Evolutionary conservation across 2,113 vertebrate species (phyloP).

Genomic region (Carassius gibelio): DNA sequence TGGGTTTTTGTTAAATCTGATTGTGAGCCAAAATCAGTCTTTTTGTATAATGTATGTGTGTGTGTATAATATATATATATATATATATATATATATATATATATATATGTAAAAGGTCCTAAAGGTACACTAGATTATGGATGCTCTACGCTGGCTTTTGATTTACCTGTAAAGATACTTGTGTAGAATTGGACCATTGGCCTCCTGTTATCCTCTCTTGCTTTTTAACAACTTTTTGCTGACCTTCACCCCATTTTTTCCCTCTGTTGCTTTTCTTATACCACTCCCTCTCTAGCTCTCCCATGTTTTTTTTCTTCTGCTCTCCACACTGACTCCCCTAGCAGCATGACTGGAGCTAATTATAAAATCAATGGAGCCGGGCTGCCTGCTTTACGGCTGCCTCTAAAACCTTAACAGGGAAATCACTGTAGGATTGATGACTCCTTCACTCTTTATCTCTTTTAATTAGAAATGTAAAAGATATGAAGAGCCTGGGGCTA

Average conservation of each 20-base stretch:
- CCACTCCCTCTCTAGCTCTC: slow-evolving; percentile 60
- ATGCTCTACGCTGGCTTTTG: slow-evolving; percentile 13
- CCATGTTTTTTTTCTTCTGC: slow-evolving; percentile 54
- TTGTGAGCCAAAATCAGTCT: too few relatives aligned
- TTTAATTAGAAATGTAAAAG: slow-evolving; percentile 92
- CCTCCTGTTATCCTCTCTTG: slow-evolving; percentile 45
- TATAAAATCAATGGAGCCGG: slow-evolving; percentile 86
- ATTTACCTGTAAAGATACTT: slow-evolving; percentile 34
- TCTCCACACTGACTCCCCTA: slow-evolving; percentile 42
- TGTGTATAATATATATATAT: too few relatives aligned
- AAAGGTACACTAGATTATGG: neutral
- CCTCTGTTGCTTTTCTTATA: slow-evolving; percentile 48
- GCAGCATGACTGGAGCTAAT: slow-evolving; percentile 78
- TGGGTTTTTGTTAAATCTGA: too few relatives aligned
- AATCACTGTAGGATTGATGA: slow-evolving; percentile 87
- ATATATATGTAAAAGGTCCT: neutral
- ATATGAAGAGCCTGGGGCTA: slow-evolving; percentile 81
- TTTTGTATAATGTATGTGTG: too few relatives aligned
- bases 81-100: too few relatives aligned
- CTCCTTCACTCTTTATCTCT: slow-evolving; percentile 84
- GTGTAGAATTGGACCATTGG: slow-evolving; percentile 32
- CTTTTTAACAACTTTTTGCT: slow-evolving; percentile 45
- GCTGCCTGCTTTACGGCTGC: slow-evolving; percentile 82
- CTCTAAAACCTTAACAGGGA: slow-evolving; percentile 86
- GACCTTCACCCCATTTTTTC: slow-evolving; percentile 49